Base-by-base conservation (phyloP, 2,113 vertebrate species). In the Dissostichus mawsoni region DNA sequence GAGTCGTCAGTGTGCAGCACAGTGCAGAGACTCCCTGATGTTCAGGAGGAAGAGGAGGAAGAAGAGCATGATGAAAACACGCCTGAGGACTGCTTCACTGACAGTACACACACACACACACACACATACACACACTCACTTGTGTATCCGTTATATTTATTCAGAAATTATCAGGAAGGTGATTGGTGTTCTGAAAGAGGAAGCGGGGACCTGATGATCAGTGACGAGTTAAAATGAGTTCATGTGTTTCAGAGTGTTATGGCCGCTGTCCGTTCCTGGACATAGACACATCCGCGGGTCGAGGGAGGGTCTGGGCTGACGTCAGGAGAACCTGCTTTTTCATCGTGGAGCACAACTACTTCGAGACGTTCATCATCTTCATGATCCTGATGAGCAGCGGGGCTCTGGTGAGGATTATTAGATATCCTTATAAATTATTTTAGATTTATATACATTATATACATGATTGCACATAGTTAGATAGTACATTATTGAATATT, bases 351-450 rank as follows among this genome's bases (percentile, higher is more conserved):
- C 97, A 99, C 50, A 96, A 97, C 93, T 98, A 97, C 94, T 99
- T 99, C 0, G 97, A 99, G 93, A 96, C 95, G 16, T 99, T 99
- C 93, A 98, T 99, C 17, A 96, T 99, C 85, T 98, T 99, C 93
- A 98, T 99, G 97, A 98, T 99, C 79, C 95, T 99, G 65, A 93
- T 99, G 51, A 99, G 98, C 94, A 99, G 98, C 0, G 97, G 97
- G 13, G 97, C 98, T 0, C 93, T 99, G 96, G 98, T 95, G 84
- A 87, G 84, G 18, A 53, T 69, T 23, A 9, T 53, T 5, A 11
- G 6, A 36, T 36, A 4, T 36, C 1, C 33, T 36, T 0, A 36
- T 36, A 36, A 4, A 36, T 36, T 36, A 36, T 6, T 36, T 36
- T 5, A 6, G 4, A 36, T 36, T 36, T 36, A 36, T 36, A 36